Base-by-base conservation (phyloP, 2,797 vertebrate species). In the Knipowitschia caucasica region DNA sequence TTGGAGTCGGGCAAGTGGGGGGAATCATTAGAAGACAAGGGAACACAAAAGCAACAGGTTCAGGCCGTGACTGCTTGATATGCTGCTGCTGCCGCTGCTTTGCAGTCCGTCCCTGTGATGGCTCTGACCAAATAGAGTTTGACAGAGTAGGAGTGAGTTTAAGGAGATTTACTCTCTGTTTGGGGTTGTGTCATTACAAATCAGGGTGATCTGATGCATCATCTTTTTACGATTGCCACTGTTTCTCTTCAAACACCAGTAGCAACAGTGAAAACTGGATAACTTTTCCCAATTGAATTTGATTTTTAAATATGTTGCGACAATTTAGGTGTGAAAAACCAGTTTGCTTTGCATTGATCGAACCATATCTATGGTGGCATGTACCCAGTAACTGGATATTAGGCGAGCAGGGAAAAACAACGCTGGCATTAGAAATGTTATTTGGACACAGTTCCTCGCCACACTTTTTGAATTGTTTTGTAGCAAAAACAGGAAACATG, bases 1-100 rank as follows among this genome's bases (percentile, higher is more conserved):
- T 66, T 72, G 68, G 70, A 74, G 29, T 15, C 8, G 69, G 60
- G 75, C 62, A 75, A 74, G 71, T 50, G 67, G 76, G 75, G 46
- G 78, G 69, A 61, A 58, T 77, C 79, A 76, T 85, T 78, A 75
- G 65, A 73, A 66, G 36, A 72, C 69, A 63, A 27, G 63, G 63
- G 75, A 71, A 71, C 34, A 87, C 71, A 86, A 77, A 86, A 81
- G 83, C 82, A 84, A 83, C 85, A 86, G 75, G 81, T 85, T 77
- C 69, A 73, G 59, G 78, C 75, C 64, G 71, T 52, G 66, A 50
- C 36, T 68, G 65, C 50, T 70, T 75, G 62, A 73, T 75, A 68
- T 68, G 76, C 65, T 64, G 76, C 65, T 64, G 65, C 40, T 43
- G 27, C 27, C 10, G 27, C 27, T 29, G 21, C 73, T 17, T 57